phyloP scores from a whole-genome alignment of 2,888 invertebrate species.

The Thecophora atra region DNA sequence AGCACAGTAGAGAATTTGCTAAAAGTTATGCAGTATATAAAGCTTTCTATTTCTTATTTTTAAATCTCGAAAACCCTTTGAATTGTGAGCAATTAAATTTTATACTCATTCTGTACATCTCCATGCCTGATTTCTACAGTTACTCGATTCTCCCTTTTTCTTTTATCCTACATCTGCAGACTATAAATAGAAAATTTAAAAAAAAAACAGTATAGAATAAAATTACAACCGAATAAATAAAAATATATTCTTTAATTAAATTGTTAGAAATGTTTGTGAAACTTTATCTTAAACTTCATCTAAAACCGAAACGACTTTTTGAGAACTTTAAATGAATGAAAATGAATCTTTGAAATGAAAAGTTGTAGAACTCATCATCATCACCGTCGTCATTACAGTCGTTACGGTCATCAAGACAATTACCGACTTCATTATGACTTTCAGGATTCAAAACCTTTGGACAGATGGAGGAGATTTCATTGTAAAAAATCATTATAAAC shows the following conservation, averaged over 20 bases:
- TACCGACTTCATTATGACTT: no score
- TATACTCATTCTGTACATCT: background rate
- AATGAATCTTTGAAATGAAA: background rate
- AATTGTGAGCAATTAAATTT: background rate
- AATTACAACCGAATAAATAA: background rate
- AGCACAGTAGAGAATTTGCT: no score
- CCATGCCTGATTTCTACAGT: background rate
- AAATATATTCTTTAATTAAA: background rate
- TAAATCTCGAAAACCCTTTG: background rate
- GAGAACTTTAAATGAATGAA: no score
- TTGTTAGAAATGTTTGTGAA: background rate
- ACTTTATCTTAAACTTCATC: background rate
- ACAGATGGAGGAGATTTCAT: no score
- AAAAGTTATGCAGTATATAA: background rate
- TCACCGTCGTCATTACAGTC: no score
- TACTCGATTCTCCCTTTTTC: background rate
- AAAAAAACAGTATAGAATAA: background rate
- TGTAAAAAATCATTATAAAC: no score
- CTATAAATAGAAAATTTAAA: no score
- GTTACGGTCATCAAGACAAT: no score
- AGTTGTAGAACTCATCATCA: background rate
- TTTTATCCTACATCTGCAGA: background rate
- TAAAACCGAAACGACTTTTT: no score
- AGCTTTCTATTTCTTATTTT: background rate
- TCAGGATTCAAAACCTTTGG: no score